Evolutionary conservation across 1,140 invertebrate genomes (phyloP).

Genomic region (Leptonema lineaticorne): DNA sequence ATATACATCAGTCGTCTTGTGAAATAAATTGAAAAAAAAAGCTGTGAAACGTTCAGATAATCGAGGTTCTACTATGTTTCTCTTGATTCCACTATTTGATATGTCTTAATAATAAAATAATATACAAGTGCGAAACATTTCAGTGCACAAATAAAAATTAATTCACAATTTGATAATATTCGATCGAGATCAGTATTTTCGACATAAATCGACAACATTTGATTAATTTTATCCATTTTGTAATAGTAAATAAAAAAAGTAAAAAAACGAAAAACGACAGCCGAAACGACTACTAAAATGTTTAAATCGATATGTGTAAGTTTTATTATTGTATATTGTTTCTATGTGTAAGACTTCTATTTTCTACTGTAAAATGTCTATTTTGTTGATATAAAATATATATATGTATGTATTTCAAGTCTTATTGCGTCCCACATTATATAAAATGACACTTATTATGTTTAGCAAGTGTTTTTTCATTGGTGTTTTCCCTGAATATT

Average conservation of each 20-base stretch:
- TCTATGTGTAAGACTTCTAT: slow-evolving; percentile 13
- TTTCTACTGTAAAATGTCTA: slow-evolving; percentile 13
- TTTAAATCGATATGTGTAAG: too few relatives aligned
- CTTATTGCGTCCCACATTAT: slow-evolving; percentile 42
- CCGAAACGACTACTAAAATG: too few relatives aligned
- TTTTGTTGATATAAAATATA: too few relatives aligned
- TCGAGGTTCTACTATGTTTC: too few relatives aligned
- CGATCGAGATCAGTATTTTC: neutral
- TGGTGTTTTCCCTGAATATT: slow-evolving; percentile 43
- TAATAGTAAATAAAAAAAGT: too few relatives aligned
- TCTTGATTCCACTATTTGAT: neutral
- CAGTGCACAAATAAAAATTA: slow-evolving; percentile 21
- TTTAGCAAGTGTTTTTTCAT: slow-evolving; percentile 43
- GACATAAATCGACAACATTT: too few relatives aligned
- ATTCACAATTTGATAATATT: neutral
- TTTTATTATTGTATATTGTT: too few relatives aligned
- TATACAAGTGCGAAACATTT: slow-evolving; percentile 9
- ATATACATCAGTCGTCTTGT: too few relatives aligned
- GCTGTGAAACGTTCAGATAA: too few relatives aligned
- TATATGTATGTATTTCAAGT: slow-evolving; percentile 40
- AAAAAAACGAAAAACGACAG: too few relatives aligned
- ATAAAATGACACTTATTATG: slow-evolving; percentile 40
- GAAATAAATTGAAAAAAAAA: too few relatives aligned
- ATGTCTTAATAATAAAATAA: neutral
- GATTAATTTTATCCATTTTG: too few relatives aligned